Evolutionary conservation across 2,888 invertebrate species (phyloP).

Genomic region (Melanotus villosus): DNA sequence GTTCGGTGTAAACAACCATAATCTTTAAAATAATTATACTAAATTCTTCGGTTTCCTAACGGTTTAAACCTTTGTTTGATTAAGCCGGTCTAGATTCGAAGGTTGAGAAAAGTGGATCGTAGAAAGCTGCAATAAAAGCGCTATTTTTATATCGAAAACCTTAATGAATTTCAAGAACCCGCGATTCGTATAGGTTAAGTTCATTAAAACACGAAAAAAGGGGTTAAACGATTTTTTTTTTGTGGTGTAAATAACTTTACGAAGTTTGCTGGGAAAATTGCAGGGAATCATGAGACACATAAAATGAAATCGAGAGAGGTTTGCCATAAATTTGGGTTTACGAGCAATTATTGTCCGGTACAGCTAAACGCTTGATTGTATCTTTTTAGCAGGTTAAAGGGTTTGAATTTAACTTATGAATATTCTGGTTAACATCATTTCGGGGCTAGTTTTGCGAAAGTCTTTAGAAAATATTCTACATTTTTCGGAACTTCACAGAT

Average conservation of each 20-base stretch:
- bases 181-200: too few species aligned
- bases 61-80: too few species aligned
- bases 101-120: too few species aligned
- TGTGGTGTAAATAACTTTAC: not conserved
- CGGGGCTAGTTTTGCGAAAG: not conserved
- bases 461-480: not conserved
- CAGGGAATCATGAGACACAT: conserved; percentile 9
- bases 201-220: too few species aligned
- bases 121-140: too few species aligned
- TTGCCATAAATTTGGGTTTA: conserved; percentile 16
- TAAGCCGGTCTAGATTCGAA: too few species aligned
- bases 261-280: conserved; percentile 5
- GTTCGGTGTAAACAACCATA: conserved; percentile 13
- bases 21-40: too few species aligned
- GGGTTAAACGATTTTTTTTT: too few species aligned
- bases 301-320: conserved; percentile 15
- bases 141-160: too few species aligned
- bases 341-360: conserved; percentile 20
- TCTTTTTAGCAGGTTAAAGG: conserved; percentile 16
- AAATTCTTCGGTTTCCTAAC: too few species aligned
- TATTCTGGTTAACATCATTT: not conserved
- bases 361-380: conserved; percentile 18
- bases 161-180: too few species aligned
- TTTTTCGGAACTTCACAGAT: not conserved
- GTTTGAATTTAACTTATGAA: not conserved